A percentile compares a stretch with the other conserved stretches of the same genome.
Evolutionary conservation across 2,113 vertebrate genomes (phyloP).

Genomic region (Haliaeetus leucogaster): DNA sequence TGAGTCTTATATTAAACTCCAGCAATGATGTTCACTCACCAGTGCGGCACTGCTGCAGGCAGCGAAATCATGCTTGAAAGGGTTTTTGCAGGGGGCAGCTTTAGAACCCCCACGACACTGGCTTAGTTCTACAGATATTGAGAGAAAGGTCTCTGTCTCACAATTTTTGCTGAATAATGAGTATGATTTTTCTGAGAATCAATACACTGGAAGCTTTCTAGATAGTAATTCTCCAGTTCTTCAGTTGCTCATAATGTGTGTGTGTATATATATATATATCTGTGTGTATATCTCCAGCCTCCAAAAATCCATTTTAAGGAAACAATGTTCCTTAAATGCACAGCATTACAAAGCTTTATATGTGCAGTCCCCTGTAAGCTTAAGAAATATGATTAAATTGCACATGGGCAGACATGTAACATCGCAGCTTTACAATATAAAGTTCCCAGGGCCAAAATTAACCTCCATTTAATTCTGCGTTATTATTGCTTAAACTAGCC

Average conservation of each 20-base stretch:
- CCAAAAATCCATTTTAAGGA: neutral
- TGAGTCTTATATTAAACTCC: neutral
- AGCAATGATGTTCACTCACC: neutral
- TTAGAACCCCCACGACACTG: neutral
- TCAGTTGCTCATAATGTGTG: neutral
- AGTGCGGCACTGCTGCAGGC: neutral
- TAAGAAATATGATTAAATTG: neutral
- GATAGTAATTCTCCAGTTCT: neutral
- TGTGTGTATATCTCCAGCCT: neutral
- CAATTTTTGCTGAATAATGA: neutral
- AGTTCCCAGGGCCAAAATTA: neutral
- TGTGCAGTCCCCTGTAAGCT: neutral
- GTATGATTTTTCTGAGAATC: constrained; percentile 17
- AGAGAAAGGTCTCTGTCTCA: neutral
- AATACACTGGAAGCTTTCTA: constrained; percentile 32
- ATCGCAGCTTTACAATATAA: neutral
- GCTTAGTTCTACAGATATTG: neutral
- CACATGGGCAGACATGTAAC: neutral
- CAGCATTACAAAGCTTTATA: neutral
- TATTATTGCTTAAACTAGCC: neutral
- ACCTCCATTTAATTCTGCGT: neutral
- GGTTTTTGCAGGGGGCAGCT: neutral
- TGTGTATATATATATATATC: neutral
- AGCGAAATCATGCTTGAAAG: constrained; percentile 2
- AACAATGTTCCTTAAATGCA: neutral